phyloP scores from a whole-genome alignment of 2,888 invertebrate species.

The Acanthoscelides obtectus region DNA sequence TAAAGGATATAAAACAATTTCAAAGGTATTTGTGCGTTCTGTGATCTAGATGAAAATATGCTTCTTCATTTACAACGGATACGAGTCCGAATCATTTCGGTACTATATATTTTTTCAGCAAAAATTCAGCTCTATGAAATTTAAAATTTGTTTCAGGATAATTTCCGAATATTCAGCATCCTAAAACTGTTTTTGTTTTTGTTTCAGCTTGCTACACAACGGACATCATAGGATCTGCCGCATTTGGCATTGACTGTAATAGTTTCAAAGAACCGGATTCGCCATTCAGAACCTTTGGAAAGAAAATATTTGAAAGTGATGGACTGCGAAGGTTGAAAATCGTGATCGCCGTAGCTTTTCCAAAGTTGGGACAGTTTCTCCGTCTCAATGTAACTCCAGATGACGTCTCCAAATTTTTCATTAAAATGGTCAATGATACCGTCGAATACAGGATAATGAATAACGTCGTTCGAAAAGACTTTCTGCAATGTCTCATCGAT shows the following conservation, averaged over 20 bases:
- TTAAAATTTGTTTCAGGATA: too few species aligned
- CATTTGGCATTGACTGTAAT: constrained; percentile 56
- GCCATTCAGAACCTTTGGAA: constrained; percentile 37
- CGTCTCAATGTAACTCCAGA: constrained; percentile 22
- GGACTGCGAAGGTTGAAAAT: constrained; percentile 6
- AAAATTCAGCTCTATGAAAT: too few species aligned
- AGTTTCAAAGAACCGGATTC: constrained; percentile 51
- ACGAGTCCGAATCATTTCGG: too few species aligned
- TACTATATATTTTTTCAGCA: too few species aligned
- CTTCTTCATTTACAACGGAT: too few species aligned
- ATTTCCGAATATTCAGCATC: too few species aligned
- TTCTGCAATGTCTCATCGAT: constrained; percentile 49
- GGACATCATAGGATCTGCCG: constrained; percentile 44
- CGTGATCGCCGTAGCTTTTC: constrained; percentile 14
- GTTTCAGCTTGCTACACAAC: constrained; percentile 19
- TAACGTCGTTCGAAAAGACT: constrained; percentile 48
- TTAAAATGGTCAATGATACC: constrained; percentile 42
- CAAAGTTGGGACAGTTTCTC: constrained; percentile 18
- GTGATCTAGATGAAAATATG: too few species aligned
- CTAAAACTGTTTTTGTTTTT: too few species aligned
- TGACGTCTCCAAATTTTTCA: constrained; percentile 44
- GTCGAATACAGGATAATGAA: constrained; percentile 46
- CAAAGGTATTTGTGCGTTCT: too few species aligned
- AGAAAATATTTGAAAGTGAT: constrained; percentile 9
- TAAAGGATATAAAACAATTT: too few species aligned